Conservation (phyloP, 2,797 vertebrate species). For the Fistularia tabacaria region DNA sequence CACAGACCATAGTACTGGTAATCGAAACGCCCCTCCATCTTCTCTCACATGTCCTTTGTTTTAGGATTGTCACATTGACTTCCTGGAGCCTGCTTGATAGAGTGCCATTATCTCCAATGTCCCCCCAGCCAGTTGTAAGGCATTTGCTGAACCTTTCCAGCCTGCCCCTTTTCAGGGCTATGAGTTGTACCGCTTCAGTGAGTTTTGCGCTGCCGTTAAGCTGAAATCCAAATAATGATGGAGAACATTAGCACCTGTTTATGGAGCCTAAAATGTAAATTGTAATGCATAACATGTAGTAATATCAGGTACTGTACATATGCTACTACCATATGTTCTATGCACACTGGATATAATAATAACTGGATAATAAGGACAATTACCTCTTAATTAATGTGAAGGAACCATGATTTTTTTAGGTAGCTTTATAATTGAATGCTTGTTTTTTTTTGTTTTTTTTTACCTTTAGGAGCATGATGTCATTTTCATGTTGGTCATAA, state of each 20-base stretch:
- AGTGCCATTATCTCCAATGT: constrained; percentile 50
- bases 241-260: constrained; percentile 1
- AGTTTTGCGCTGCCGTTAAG: constrained; percentile 45
- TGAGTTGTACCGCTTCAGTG: constrained; percentile 52
- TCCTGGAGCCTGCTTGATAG: constrained; percentile 60
- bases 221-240: constrained; percentile 23
- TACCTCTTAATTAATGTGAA: too few species aligned
- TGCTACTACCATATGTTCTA: too few species aligned
- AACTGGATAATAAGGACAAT: too few species aligned
- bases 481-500: constrained; percentile 45
- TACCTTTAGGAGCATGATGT: constrained; percentile 74
- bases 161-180: constrained; percentile 22
- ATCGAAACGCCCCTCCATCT: constrained; percentile 40
- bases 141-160: constrained; percentile 20
- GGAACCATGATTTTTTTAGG: not conserved
- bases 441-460: not conserved
- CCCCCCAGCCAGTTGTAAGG: constrained; percentile 67
- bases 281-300: too few species aligned
- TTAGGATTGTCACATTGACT: constrained; percentile 59
- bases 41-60: constrained; percentile 13
- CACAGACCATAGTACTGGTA: constrained; percentile 54
- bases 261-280: too few species aligned
- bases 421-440: not conserved
- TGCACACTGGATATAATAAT: too few species aligned
- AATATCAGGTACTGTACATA: too few species aligned